Evolutionary conservation across 2,113 vertebrate genomes (phyloP).

Genomic region (Carollia perspicillata): DNA sequence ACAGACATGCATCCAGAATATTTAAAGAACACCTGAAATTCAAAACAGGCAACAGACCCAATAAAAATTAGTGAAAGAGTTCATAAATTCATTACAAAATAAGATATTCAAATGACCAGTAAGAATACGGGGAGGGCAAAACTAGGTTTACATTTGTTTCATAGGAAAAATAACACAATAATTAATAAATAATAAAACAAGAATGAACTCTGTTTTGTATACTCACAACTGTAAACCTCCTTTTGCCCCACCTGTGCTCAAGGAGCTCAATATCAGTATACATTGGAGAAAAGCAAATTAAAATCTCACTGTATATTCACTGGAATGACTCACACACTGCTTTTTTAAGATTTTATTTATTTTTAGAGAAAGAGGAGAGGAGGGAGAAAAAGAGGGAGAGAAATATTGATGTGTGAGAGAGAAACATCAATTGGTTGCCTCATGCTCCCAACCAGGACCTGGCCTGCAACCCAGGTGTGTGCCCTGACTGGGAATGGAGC

Average conservation of each 20-base stretch:
- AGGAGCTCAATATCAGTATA: not conserved
- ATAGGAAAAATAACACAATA: not conserved
- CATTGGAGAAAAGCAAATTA: slow-evolving; percentile 9
- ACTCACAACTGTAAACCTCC: not conserved
- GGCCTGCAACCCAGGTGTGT: too few relatives aligned
- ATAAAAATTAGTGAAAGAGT: not conserved
- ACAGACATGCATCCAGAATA: not conserved
- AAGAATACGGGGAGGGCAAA: not conserved
- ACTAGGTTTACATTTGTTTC: not conserved
- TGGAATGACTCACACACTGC: not conserved
- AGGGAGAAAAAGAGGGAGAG: too few relatives aligned
- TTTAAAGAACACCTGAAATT: not conserved
- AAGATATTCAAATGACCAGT: not conserved
- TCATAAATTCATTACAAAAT: not conserved
- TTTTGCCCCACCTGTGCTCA: not conserved
- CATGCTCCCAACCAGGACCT: too few relatives aligned
- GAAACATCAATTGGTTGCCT: too few relatives aligned
- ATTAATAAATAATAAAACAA: not conserved
- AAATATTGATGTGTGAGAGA: too few relatives aligned
- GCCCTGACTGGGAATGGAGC: too few relatives aligned
- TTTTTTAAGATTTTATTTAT: not conserved
- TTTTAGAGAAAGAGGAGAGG: too few relatives aligned
- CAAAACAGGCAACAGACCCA: not conserved
- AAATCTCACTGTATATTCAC: not conserved
- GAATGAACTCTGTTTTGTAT: not conserved